Evolutionary conservation across 2,888 invertebrate genomes (phyloP).

Genomic region (Patella depressa): DNA sequence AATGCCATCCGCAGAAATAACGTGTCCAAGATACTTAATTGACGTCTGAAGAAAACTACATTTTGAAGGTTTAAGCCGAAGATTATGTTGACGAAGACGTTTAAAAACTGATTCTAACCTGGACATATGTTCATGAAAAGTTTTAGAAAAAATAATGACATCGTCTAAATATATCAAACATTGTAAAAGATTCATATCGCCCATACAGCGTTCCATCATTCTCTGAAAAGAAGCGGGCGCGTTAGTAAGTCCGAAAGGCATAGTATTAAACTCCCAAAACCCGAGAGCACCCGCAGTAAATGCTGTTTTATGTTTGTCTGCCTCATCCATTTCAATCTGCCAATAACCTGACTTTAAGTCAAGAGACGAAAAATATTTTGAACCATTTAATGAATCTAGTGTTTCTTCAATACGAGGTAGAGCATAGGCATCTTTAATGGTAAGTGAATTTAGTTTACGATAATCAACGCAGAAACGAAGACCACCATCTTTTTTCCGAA

Average conservation of each 20-base stretch:
- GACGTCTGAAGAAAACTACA: conserved; percentile 35
- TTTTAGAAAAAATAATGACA: conserved; percentile 31
- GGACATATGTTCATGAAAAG: conserved; percentile 22
- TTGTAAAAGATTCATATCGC: conserved; percentile 16
- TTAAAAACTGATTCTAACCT: too few relatives aligned
- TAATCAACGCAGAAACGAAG: too few relatives aligned
- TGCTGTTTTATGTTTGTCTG: conserved; percentile 30
- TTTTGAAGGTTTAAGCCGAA: conserved; percentile 39
- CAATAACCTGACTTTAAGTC: conserved; percentile 27
- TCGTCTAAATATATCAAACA: conserved; percentile 24
- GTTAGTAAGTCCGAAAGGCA: conserved; percentile 28
- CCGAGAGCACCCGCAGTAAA: conserved; percentile 29
- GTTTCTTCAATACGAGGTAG: conserved; percentile 15
- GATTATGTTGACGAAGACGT: not conserved
- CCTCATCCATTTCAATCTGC: conserved; percentile 29
- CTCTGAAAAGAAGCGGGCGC: conserved; percentile 34
- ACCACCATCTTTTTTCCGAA: too few relatives aligned
- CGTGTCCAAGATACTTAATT: conserved; percentile 38
- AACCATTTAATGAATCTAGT: conserved; percentile 27
- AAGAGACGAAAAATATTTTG: conserved; percentile 25
- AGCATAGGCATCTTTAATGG: too few relatives aligned
- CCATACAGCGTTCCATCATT: conserved; percentile 27
- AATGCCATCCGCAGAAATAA: conserved; percentile 28
- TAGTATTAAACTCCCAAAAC: conserved; percentile 11
- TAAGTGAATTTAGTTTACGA: too few relatives aligned